Evolutionary conservation across 2,113 vertebrate species (phyloP), one percentile per base, ranked within the genome.

Genomic region (Turdus rufiventris): DNA sequence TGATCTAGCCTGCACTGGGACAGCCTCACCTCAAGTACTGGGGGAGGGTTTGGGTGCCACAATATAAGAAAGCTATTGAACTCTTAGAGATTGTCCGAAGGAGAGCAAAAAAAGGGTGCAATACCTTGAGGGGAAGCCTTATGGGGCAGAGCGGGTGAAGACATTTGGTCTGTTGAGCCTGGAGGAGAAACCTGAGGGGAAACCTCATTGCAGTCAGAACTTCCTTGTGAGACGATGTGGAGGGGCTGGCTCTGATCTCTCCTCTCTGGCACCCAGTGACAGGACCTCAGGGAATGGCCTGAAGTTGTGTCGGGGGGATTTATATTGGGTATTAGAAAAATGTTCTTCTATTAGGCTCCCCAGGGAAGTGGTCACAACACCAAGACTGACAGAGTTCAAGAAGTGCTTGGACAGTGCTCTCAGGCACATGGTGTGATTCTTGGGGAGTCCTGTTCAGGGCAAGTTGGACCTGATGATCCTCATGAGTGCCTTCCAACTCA

Each of bases 1-100:
- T 0, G 0, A 9, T 60, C 20, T 67, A 43, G 21, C 43, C 36
- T 75, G 43, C 3, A 1, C 20, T 50, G 61, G 6, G 8, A 7
- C 0, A 0, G 17, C 17, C 21, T 60, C 26, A 33, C 9, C 31
- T 26, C 0, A 0, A 67, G 5, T 31, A 18, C 17, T 16, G 15
- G 11, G 34, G 15, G 9, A 20, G 9, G 36, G 26, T 76, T 26
- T 26, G 72, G 14, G 26, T 18, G 5, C 5, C 26, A 7, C 18
- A 33, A 4, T 14, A 51, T 14, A 36, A 43, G 9, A 25, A 66
- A 21, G 33, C 12, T 10, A 43, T 23, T 60, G 10, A 67, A 31
- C 5, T 60, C 21, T 12, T 23, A 28, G 9, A 36, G 17, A 23
- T 12, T 12, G 36, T 33, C 33, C 33, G 51, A 38, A 76, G 7